Conservation (phyloP, 2,113 vertebrate genomes). For the Lontra canadensis region DNA sequence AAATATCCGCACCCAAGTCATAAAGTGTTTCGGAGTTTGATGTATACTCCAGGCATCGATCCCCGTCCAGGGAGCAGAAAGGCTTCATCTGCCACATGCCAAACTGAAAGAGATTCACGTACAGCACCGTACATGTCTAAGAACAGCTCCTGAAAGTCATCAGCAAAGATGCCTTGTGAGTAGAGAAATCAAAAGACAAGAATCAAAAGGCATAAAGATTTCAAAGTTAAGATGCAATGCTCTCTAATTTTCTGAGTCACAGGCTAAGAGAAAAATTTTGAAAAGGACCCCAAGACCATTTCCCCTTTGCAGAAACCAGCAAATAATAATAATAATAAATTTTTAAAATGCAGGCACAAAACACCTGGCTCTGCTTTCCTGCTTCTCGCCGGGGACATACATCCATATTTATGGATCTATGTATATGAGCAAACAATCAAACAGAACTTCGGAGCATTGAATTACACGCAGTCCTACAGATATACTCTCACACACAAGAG, state of each 20-base stretch:
- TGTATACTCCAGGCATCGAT: background rate
- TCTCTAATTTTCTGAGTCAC: slow-evolving; percentile 12
- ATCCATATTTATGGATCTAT: slow-evolving; percentile 45
- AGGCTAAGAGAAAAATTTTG: background rate
- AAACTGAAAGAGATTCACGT: background rate
- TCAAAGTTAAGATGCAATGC: background rate
- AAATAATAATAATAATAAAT: slow-evolving; percentile 44
- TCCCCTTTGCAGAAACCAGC: slow-evolving; percentile 61
- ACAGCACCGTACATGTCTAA: background rate
- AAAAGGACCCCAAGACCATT: slow-evolving; percentile 5
- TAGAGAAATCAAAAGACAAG: background rate
- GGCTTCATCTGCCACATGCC: background rate
- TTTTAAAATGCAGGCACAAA: slow-evolving; percentile 51
- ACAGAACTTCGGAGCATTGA: slow-evolving; percentile 50
- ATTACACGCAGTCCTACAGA: slow-evolving; percentile 22
- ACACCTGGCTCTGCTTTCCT: slow-evolving; percentile 79
- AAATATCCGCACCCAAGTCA: background rate
- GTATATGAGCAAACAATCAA: slow-evolving; percentile 78
- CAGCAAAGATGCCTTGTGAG: background rate
- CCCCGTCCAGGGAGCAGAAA: background rate
- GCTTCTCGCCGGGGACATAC: slow-evolving; percentile 73
- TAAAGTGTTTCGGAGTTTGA: background rate
- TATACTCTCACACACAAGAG: slow-evolving; percentile 74
- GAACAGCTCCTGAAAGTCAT: slow-evolving; percentile 9
- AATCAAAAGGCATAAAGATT: slow-evolving; percentile 38